Percentiles rank a stretch among this genome's conserved stretches.
Conservation (phyloP, 1,140 invertebrate genomes). For the Dendrolimus kikuchii region DNA sequence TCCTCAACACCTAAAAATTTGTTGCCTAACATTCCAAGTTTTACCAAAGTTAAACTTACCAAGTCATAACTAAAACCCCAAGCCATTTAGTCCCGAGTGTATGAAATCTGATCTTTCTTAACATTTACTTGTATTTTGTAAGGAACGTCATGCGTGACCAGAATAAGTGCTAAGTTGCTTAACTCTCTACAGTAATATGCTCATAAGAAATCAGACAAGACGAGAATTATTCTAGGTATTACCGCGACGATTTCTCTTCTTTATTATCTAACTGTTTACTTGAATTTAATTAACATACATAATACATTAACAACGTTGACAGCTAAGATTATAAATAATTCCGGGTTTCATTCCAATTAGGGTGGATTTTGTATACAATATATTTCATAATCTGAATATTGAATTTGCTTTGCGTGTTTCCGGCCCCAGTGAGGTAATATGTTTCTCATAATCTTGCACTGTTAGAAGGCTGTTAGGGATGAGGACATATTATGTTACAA, state of each 20-base stretch:
- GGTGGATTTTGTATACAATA: no score
- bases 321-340: no score
- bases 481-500: no score
- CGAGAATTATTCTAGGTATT: background rate
- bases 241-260: background rate
- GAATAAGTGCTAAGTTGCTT: conserved; percentile 8
- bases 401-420: no score
- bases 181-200: conserved; percentile 1
- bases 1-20: background rate
- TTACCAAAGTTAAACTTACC: background rate
- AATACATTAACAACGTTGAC: no score
- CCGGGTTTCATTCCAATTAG: no score
- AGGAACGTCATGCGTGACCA: conserved; percentile 19
- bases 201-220: background rate
- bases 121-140: conserved; percentile 11
- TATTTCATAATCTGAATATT: no score
- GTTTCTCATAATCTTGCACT: no score
- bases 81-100: conserved; percentile 2
- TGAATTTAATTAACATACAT: background rate
- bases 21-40: background rate
- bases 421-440: no score
- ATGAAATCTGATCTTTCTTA: conserved; percentile 13
- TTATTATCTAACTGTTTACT: background rate
- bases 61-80: conserved; percentile 3
- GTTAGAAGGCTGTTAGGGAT: no score